A percentile compares a stretch with the other conserved stretches of the same genome.
Conservation (phyloP, 1,140 invertebrate genomes). For the honey bee (Apis mellifera) region Amel_HAv3.1 CM009946.2:3884501-3885000, state of each 20-base stretch:
- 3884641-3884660: no score
- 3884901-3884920: not conserved
- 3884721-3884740: constrained; percentile 18
- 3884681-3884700: no score
- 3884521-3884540: constrained; percentile 35
- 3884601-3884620: no score
- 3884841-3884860: not conserved
- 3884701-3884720: no score
- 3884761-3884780: constrained; percentile 69
- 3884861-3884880: not conserved
- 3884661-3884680: no score
- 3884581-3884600: no score
- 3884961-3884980: not conserved
- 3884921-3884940: constrained; percentile 30
- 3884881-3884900: not conserved
- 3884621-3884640: no score
- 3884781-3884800: constrained; percentile 76
- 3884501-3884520: constrained; percentile 42
- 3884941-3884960: constrained; percentile 41
- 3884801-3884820: constrained; percentile 74
- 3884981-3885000: not conserved
- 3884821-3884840: constrained; percentile 49
- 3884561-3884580: not conserved
- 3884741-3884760: constrained; percentile 51
- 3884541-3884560: no score